Conservation (phyloP, 1,140 invertebrate genomes). For the Contarinia nasturtii region DNA sequence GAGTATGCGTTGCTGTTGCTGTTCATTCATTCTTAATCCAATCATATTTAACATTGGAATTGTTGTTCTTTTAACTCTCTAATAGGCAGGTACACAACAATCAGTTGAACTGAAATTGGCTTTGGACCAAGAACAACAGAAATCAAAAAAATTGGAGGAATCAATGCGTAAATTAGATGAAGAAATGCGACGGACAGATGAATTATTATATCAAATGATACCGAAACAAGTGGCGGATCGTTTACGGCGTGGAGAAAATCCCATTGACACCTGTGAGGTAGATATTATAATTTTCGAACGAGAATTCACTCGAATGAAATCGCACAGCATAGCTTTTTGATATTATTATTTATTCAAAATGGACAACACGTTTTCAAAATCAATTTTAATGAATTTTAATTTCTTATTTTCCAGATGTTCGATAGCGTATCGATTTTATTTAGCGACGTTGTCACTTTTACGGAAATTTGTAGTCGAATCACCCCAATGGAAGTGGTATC, state of each 20-base stretch:
- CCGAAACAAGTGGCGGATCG: conserved; percentile 90
- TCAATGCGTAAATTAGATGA: conserved; percentile 90
- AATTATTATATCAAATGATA: conserved; percentile 95
- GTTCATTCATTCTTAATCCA: not conserved
- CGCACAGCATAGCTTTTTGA: not conserved
- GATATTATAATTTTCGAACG: conserved; percentile 5
- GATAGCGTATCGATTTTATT: conserved; percentile 89
- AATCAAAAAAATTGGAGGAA: conserved; percentile 89
- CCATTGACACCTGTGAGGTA: conserved; percentile 90
- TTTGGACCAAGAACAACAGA: conserved; percentile 89
- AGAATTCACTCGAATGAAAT: not conserved
- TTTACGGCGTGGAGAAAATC: conserved; percentile 75
- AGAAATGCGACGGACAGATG: conserved; percentile 90
- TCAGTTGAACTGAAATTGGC: conserved; percentile 90
- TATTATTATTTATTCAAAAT: not conserved
- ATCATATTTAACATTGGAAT: not conserved
- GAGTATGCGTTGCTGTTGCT: too few species aligned
- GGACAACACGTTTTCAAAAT: not conserved
- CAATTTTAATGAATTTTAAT: not conserved
- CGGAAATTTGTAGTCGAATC: conserved; percentile 85
- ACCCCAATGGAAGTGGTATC: conserved; percentile 92
- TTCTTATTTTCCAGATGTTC: conserved; percentile 52
- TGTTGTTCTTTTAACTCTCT: not conserved
- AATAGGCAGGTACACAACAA: conserved; percentile 90
- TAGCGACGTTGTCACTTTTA: conserved; percentile 93